Evolutionary conservation across 2,797 vertebrate species (phyloP).

Genomic region (Aeoliscus strigatus): DNA sequence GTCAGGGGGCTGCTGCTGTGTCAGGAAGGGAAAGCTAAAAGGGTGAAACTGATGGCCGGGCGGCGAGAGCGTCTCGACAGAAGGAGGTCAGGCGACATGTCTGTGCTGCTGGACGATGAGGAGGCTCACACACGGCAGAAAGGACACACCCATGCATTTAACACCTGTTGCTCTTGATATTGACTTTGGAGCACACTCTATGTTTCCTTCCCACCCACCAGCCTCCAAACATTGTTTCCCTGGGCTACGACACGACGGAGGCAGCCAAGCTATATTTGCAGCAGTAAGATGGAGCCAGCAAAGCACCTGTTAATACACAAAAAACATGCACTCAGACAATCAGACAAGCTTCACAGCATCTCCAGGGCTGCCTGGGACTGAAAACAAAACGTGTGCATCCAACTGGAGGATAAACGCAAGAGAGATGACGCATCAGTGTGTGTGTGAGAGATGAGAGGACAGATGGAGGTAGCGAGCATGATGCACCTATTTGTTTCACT

Average conservation of each 20-base stretch:
- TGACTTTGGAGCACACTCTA: no score
- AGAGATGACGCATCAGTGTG: constrained; percentile 17
- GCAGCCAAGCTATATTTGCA: constrained; percentile 36
- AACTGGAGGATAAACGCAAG: constrained; percentile 26
- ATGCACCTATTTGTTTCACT: constrained; percentile 37
- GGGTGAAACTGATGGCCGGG: constrained; percentile 31
- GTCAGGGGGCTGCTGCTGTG: constrained; percentile 27
- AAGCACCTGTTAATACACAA: constrained; percentile 46
- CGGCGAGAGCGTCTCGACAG: constrained; percentile 27
- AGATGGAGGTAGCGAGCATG: constrained; percentile 7
- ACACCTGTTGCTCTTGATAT: no score
- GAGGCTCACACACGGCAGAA: constrained; percentile 11
- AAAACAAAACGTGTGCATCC: constrained; percentile 20
- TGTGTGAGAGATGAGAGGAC: constrained; percentile 7
- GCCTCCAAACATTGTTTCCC: constrained; percentile 14
- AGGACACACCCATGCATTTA: constrained; percentile 16
- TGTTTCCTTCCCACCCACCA: constrained; percentile 8
- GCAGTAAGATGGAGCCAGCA: constrained; percentile 28
- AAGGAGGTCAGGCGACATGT: constrained; percentile 37
- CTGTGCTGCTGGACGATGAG: constrained; percentile 25
- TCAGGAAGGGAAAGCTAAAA: constrained; percentile 41
- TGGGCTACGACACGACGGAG: constrained; percentile 22
- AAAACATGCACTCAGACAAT: constrained; percentile 38
- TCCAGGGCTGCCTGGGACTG: constrained; percentile 17
- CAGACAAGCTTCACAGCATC: constrained; percentile 26